These are phyloP conservation scores for Ciconia nigra DNA, from an alignment of 2,797 vertebrate genomes.

Conservation along the genomic window DNA sequence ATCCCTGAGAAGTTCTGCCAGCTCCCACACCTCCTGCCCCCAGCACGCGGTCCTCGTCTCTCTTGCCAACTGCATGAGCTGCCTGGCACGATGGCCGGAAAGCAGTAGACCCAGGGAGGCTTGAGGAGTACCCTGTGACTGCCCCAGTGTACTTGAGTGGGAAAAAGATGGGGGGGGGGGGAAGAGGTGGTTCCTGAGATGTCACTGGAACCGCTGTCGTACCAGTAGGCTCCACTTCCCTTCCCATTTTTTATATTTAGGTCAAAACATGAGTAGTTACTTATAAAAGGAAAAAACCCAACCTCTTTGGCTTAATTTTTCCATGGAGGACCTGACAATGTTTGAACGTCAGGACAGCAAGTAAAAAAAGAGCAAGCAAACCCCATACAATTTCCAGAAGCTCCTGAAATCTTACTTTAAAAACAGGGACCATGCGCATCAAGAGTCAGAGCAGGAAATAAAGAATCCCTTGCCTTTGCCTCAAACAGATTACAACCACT, in stretches of 20 bases:
- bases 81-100: neutral
- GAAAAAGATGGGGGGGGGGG: neutral
- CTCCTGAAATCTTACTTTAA: neutral
- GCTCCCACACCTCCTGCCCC: neutral
- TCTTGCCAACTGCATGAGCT: neutral
- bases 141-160: neutral
- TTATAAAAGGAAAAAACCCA: neutral
- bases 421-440: neutral
- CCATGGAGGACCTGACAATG: neutral
- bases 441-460: neutral
- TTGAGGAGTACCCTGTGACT: neutral
- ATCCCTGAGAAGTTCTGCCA: slow-evolving; percentile 10
- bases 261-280: neutral
- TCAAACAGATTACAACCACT: neutral
- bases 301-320: neutral
- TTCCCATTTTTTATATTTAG: slow-evolving; percentile 41
- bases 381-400: neutral
- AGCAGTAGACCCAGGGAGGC: neutral
- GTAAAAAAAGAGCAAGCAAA: neutral
- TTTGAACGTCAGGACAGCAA: neutral
- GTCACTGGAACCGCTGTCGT: neutral
- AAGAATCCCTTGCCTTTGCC: neutral
- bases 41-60: neutral
- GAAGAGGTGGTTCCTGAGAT: neutral
- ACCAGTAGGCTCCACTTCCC: neutral